Evolutionary conservation across 1,140 invertebrate species (phyloP).

Genomic region (Cotesia vestalis): DNA sequence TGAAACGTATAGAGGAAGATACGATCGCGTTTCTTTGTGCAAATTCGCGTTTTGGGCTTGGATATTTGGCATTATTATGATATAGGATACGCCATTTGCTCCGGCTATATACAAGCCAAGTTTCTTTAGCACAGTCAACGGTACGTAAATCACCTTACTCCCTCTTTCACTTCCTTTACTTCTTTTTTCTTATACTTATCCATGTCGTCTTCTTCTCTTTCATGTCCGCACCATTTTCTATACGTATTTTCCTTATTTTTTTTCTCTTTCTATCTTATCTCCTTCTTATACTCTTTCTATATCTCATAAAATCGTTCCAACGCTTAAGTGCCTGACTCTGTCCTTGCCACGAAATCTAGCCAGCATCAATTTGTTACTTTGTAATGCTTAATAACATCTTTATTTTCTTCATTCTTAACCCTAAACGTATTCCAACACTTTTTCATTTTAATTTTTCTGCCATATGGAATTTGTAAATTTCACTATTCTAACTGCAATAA

Average conservation of each 20-base stretch:
- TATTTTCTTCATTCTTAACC: background rate
- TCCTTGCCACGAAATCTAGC: conserved; percentile 2
- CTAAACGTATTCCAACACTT: background rate
- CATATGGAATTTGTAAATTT: too few relatives aligned
- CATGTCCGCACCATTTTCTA: conserved; percentile 16
- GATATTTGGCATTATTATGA: conserved; percentile 46
- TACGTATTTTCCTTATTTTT: too few relatives aligned
- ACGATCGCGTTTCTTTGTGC: conserved; percentile 40
- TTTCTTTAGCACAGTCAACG: conserved; percentile 43
- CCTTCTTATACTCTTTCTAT: background rate
- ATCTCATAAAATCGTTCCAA: conserved; percentile 18
- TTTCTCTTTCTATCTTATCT: background rate
- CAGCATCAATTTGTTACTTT: conserved; percentile 7
- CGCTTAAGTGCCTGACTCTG: conserved; percentile 17
- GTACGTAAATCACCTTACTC: conserved; percentile 40
- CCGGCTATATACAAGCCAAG: conserved; percentile 45
- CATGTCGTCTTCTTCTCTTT: conserved; percentile 4
- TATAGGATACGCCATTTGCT: conserved; percentile 43
- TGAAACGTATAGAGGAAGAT: conserved; percentile 31
- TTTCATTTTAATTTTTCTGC: background rate
- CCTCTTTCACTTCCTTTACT: conserved; percentile 25
- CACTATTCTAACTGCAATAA: too few relatives aligned
- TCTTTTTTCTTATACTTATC: conserved; percentile 20
- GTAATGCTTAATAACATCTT: background rate
- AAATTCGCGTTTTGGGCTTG: conserved; percentile 40